These are phyloP conservation scores for Rhadina sibilatrix DNA, from an alignment of 2,113 vertebrate species.

Conservation along the genomic window DNA sequence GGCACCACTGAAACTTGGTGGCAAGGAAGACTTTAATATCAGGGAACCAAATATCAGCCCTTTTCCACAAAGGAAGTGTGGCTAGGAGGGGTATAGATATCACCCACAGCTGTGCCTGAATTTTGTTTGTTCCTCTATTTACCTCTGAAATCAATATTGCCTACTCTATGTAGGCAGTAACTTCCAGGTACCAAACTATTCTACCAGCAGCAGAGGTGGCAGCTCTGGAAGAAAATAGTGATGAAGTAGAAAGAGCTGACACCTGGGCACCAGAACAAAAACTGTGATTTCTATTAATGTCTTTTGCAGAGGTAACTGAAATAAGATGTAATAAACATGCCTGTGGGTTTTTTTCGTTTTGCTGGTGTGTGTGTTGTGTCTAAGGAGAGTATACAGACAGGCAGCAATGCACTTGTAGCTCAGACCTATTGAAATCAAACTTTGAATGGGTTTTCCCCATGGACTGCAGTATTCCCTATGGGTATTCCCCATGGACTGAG, in stretches of 20 bases:
- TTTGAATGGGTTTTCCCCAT: not conserved
- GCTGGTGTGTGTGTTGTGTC: too few species aligned
- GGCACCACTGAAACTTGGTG: not conserved
- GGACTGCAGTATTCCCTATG: not conserved
- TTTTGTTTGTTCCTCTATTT: not conserved
- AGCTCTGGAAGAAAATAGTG: not conserved
- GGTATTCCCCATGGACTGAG: not conserved
- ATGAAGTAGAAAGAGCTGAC: not conserved
- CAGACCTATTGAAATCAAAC: not conserved
- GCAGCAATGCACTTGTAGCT: not conserved
- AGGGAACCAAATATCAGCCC: not conserved
- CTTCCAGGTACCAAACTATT: not conserved
- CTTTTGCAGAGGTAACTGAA: not conserved
- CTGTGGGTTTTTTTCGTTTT: not conserved
- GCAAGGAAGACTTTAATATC: not conserved
- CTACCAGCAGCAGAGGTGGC: not conserved
- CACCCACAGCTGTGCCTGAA: not conserved
- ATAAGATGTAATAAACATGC: not conserved
- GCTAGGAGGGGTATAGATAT: not conserved
- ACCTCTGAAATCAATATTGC: not conserved
- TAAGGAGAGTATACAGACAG: not conserved
- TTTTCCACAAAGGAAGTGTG: not conserved
- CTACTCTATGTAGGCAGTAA: not conserved
- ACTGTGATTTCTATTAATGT: not conserved
- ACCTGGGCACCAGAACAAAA: not conserved